These are phyloP conservation scores for Aphelocoma californica DNA, from an alignment of 2,797 vertebrate species.

Conservation along the genomic window DNA sequence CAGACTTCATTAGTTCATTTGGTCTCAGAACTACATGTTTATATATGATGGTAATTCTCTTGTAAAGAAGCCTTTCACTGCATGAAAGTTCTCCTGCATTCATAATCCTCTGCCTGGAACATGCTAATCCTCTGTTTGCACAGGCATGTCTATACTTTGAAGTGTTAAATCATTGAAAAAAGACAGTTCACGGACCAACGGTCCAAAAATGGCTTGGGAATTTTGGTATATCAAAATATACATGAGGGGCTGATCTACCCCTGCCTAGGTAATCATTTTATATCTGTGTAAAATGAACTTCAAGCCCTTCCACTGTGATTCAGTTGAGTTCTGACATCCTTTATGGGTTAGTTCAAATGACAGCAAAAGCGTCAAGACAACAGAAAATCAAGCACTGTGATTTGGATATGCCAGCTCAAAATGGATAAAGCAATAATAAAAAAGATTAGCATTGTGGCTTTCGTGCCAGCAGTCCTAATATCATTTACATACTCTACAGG, in stretches of 20 bases:
- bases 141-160: background rate
- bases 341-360: background rate
- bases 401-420: conserved; percentile 3
- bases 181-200: background rate
- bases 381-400: background rate
- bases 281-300: background rate
- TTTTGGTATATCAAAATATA: background rate
- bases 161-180: background rate
- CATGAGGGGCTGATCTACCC: background rate
- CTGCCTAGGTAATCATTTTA: background rate
- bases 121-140: conserved; percentile 1
- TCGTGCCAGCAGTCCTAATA: background rate
- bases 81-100: background rate
- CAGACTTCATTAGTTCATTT: background rate
- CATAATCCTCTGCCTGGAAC: background rate
- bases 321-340: background rate
- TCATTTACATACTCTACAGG: background rate
- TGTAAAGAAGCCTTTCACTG: background rate
- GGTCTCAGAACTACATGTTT: background rate
- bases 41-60: background rate
- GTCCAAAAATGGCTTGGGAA: background rate
- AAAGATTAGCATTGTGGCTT: conserved; percentile 18
- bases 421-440: conserved; percentile 37
- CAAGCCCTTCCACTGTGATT: background rate
- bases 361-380: background rate